Evolutionary conservation across 35 echinoderm and acorn worm species (phyloP).

Genomic region (Acanthaster planci): DNA sequence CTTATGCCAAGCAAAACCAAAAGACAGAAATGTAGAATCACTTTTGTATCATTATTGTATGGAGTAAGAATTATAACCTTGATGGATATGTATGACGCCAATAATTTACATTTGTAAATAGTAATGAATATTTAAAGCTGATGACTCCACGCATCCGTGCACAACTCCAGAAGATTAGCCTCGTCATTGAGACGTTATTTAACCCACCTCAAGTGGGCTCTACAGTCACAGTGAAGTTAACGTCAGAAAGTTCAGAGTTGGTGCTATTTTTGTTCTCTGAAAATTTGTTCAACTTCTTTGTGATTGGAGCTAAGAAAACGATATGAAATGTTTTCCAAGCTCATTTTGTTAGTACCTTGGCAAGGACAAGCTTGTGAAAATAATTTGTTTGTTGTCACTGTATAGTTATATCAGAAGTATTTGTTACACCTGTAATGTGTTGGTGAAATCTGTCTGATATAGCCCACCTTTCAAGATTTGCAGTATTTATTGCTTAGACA

Average conservation of each 20-base stretch:
- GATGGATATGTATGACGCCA: neutral
- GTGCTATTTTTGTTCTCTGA: neutral
- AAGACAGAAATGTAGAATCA: neutral
- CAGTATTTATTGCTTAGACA: neutral
- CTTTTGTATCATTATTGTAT: neutral
- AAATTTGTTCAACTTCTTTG: neutral
- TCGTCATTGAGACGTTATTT: no score
- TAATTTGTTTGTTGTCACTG: no score
- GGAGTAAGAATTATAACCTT: neutral
- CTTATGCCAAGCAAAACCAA: neutral
- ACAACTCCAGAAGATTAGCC: neutral
- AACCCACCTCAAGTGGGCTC: neutral
- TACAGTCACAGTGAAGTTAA: neutral
- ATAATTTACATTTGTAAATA: constrained; percentile 23
- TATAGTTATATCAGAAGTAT: no score
- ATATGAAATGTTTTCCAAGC: no score
- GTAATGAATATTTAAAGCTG: constrained; percentile 11
- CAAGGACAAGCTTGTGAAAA: no score
- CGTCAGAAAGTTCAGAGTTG: neutral
- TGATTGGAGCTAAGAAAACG: neutral
- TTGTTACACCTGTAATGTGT: no score
- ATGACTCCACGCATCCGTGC: neutral
- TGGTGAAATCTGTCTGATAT: neutral
- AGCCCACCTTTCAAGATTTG: neutral
- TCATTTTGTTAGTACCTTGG: no score